Conservation (phyloP, 1,140 invertebrate species). For the Drosophila rhopaloa region DNA sequence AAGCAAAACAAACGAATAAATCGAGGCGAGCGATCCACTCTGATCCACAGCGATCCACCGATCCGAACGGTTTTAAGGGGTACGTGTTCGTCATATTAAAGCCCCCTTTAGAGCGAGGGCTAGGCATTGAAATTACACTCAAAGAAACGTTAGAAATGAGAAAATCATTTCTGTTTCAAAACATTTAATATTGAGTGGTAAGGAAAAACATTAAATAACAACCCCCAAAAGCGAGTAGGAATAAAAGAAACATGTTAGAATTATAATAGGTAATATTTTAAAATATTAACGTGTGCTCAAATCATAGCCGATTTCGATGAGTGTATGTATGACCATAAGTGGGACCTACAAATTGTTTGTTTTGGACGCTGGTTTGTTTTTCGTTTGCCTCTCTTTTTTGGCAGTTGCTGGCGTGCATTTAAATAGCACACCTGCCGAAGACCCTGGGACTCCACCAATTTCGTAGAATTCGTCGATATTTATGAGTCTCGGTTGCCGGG, state of each 20-base stretch:
- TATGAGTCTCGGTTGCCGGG: slow-evolving; percentile 59
- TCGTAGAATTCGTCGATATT: slow-evolving; percentile 82
- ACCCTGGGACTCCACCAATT: slow-evolving; percentile 56
- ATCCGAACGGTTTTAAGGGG: slow-evolving; percentile 51
- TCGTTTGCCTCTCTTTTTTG: slow-evolving; percentile 44
- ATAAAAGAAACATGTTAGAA: no score
- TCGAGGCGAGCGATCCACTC: slow-evolving; percentile 29
- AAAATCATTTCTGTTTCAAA: neutral
- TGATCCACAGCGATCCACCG: slow-evolving; percentile 51
- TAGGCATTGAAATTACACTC: slow-evolving; percentile 24
- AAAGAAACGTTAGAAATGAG: neutral
- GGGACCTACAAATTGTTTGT: slow-evolving; percentile 22
- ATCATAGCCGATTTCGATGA: neutral
- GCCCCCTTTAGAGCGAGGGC: slow-evolving; percentile 18
- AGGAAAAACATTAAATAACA: no score
- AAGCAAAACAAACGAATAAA: slow-evolving; percentile 71
- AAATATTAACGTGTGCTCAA: no score
- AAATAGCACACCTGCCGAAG: slow-evolving; percentile 69
- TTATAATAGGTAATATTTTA: no score
- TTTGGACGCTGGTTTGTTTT: slow-evolving; percentile 20
- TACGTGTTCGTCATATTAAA: slow-evolving; percentile 62
- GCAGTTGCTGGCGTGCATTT: slow-evolving; percentile 72
- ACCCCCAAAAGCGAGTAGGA: no score
- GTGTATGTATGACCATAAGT: slow-evolving; percentile 14
- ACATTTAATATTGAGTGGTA: neutral